Evolutionary conservation across 2,797 vertebrate genomes (phyloP), one percentile per base, ranked within the genome.

Genomic region (Apogon talboti): DNA sequence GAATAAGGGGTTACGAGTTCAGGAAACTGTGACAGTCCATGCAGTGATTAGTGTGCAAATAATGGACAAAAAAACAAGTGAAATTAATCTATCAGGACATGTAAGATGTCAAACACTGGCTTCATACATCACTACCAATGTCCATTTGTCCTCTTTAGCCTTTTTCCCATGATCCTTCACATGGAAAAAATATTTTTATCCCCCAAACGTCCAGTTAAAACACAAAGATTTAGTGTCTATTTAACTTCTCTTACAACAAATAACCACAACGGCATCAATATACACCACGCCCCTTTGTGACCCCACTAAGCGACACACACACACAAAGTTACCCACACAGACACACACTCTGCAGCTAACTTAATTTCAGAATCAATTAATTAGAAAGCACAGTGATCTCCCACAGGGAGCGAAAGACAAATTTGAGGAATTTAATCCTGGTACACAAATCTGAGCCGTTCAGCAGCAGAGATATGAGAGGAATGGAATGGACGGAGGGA

Each of bases 291-390:
- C 62, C 67, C 15, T 64, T 42, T 30, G 13, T 48, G 33, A 63
- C 43, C 55, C 41, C 18, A 40, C 59, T 46, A 35, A 62, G 43
- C 11, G 13, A 30, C 48, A 42, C 60, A 37, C 48, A 38, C 62
- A 57, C 61, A 45, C 50, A 6, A 10, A 12, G 8, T 11, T 50
- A 59, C 42, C 46, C 42, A 12, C 58, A 11, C 60, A 30, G 62
- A 69, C 37, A 47, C 51, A 64, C 35, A 50, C 37, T 38, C 48
- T 41, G 53, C 73, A 53, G 74, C 80, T 83, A 87, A 89, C 68
- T 86, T 85, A 52, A 89, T 84, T 86, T 87, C 52, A 84, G 83
- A 91, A 91, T 90, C 86, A 89, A 90, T 91, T 90, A 85, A 91
- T 91, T 90, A 87, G 90, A 89, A 89, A 83, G 71, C 75, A 78